Base-by-base conservation (phyloP, 30 jellyfish, hydroid and myxozoan species). In the Catostylus mosaicus region DNA sequence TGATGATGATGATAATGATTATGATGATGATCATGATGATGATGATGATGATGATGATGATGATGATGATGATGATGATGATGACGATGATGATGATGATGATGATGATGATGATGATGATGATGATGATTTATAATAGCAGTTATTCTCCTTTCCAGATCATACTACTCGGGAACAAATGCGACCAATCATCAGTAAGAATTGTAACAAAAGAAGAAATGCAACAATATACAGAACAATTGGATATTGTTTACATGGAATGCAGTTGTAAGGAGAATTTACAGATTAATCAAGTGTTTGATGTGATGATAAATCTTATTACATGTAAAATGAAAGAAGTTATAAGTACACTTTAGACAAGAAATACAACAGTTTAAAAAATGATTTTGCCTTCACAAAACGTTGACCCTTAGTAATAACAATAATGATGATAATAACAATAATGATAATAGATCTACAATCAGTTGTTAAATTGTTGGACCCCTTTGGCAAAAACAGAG, bases 1-100 rank as follows among this genome's bases (percentile, higher is more conserved):
- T 26, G 78, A 66, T 66, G 78, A 66, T 66, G 78, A 66, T 66
- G 84, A 72, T 72, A 82, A 72, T 72, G 82, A 72, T 72, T 83
- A 72, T 72, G 84, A 72, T 72, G 84, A 72, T 72, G 84, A 72
- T 72, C 82, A 72, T 72, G 84, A 72, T 72, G 84, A 72, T 72
- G 84, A 72, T 72, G 84, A 72, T 66, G 78, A 66, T 30, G 78
- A 66, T 66, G 78, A 66, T 66, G 78, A 66, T 66, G 78, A 66
- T 66, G 56, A 66, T 30, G 78, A 66, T 66, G 78, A 66, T 66
- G 56, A 26, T 30, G 67, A 66, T 66, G 69, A 56, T 26, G 69
- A 56, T 56, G 69, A 56, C 19, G 69, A 56, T 56, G 33, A 64
- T 31, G 77, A 64, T 64, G 46, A 33, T 57, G 69, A 56, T 56